Base-by-base conservation (phyloP, 2,113 vertebrate species). In the Heteronetta atricapilla region DNA sequence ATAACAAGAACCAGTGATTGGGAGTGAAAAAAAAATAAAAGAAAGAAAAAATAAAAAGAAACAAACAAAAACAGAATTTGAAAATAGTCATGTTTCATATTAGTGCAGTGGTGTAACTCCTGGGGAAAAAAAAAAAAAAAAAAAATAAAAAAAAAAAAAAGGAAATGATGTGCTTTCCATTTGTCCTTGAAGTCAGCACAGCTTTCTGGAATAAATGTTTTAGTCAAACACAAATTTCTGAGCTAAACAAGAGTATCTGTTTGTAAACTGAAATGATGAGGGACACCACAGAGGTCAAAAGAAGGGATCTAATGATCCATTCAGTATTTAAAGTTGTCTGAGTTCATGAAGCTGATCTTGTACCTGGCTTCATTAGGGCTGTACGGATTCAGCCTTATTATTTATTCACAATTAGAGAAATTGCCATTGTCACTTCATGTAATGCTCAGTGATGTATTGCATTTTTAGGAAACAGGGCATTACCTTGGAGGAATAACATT, bases 51-150 rank as follows among this genome's bases (percentile, higher is more conserved):
- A 44, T 5, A 44, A 64, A 84, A 89, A 50, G 21, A 50, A 26
- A 62, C 8, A 36, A 62, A 62, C 5, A 34, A 25, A 34, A 15
- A 23, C 7, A 63, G 21, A 66, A 46, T 53, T 73, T 10, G 48
- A 88, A 56, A 48, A 63, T 60, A 8, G 23, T 28, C 0, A 0
- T 53, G 3, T 52, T 94, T 78, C 68, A 2, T 64, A 75, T 67
- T 50, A 88, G 7, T 1, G 0, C 69, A 48, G 48, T 0, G 0
- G 14, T 81, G 7, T 38, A 86, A 58, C 6, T 66, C 15, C 55
- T 40, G 29, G 8, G 46, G 20, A 85, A 72, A 20, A n/a, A n/a
- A n/a, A n/a, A n/a, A n/a, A n/a, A n/a, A n/a, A n/a, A n/a, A n/a
- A n/a, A n/a, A n/a, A n/a, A n/a, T n/a, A n/a, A n/a, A n/a, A n/a